A percentile compares a stretch with the other conserved stretches of the same genome.
Conservation (phyloP, 2,888 invertebrate species). For the Aromia moschata region DNA sequence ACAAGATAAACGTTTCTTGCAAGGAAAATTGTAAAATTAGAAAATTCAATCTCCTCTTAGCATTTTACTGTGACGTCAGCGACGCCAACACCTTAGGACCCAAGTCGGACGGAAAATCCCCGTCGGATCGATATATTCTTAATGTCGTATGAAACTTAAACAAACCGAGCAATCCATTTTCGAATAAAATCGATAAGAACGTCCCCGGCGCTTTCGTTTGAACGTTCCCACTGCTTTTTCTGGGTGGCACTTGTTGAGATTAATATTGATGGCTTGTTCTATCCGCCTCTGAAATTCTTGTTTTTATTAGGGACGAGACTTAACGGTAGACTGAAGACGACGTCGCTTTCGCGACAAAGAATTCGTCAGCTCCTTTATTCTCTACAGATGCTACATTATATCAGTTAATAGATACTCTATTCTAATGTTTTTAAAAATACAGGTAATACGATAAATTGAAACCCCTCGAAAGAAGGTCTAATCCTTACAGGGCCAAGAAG, state of each 20-base stretch:
- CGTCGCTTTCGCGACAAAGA: too few relatives aligned
- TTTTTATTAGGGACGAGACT: conserved; percentile 24
- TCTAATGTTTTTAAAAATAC: too few relatives aligned
- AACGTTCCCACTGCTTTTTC: conserved; percentile 18
- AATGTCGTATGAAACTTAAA: conserved; percentile 19
- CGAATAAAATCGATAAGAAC: conserved; percentile 23
- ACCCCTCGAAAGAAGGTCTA: too few relatives aligned
- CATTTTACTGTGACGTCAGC: too few relatives aligned
- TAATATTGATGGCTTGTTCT: conserved; percentile 26
- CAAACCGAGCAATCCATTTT: conserved; percentile 18
- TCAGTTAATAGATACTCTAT: too few relatives aligned
- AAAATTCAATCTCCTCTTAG: too few relatives aligned
- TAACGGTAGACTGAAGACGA: conserved; percentile 35
- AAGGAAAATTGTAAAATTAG: too few relatives aligned
- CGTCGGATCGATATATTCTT: conserved; percentile 6
- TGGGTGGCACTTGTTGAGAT: conserved; percentile 28
- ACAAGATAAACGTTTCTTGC: too few relatives aligned
- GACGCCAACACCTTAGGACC: background rate
- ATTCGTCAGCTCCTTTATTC: too few relatives aligned
- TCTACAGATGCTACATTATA: too few relatives aligned
- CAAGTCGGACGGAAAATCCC: background rate
- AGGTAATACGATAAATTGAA: too few relatives aligned
- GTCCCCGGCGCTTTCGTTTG: conserved; percentile 4
- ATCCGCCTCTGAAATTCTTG: conserved; percentile 17
- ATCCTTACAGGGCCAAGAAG: conserved; percentile 24